These are phyloP conservation scores for Yoshiicerus persimilis DNA, from an alignment of 1,140 invertebrate species.

Conservation along the genomic window DNA sequence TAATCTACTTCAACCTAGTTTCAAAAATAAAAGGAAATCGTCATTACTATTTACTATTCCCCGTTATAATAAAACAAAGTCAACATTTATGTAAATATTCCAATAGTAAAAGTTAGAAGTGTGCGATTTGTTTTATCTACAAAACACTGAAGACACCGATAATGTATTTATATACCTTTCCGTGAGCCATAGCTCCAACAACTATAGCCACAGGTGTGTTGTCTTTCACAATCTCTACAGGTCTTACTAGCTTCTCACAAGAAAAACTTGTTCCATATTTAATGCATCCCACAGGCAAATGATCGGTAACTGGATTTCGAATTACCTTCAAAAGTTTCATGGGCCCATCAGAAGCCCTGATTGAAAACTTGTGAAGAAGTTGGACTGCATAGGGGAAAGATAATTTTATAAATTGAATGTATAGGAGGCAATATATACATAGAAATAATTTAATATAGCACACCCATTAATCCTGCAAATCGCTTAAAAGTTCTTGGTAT, in stretches of 20 bases:
- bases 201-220: slow-evolving; percentile 87
- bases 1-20: slow-evolving; percentile 81
- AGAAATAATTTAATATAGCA: neutral
- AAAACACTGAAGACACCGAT: too few species aligned
- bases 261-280: slow-evolving; percentile 91
- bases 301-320: slow-evolving; percentile 93
- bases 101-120: neutral
- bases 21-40: neutral
- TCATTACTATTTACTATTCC: neutral
- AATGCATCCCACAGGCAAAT: slow-evolving; percentile 91
- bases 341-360: slow-evolving; percentile 83
- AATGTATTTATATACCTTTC: slow-evolving; percentile 64
- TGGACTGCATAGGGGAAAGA: slow-evolving; percentile 74
- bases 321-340: slow-evolving; percentile 95
- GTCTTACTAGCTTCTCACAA: slow-evolving; percentile 73
- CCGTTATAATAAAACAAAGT: neutral
- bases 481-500: slow-evolving; percentile 97
- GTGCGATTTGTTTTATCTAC: too few species aligned
- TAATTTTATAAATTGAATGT: neutral
- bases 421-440: neutral
- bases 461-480: slow-evolving; percentile 97
- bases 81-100: neutral
- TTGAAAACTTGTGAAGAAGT: slow-evolving; percentile 89
- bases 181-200: slow-evolving; percentile 96
- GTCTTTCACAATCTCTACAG: slow-evolving; percentile 73